These are phyloP conservation scores for Eupithecia abbreviata DNA, from an alignment of 2,888 invertebrate species.

Conservation along the genomic window DNA sequence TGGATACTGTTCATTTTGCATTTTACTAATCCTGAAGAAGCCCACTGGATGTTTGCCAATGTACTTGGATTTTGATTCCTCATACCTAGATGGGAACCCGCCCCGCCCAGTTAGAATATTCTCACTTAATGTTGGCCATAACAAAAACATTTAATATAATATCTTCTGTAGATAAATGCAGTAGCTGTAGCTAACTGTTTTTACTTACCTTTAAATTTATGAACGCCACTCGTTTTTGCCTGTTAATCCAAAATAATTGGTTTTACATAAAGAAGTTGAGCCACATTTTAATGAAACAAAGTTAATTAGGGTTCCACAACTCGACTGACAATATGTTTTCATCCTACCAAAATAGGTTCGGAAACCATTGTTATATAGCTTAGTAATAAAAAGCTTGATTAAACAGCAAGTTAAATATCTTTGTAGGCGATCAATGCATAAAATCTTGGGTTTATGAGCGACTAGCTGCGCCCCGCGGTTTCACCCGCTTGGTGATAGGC, in stretches of 20 bases:
- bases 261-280: conserved; percentile 31
- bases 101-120: not conserved
- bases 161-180: not conserved
- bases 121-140: too few relatives aligned
- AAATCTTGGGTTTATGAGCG: too few relatives aligned
- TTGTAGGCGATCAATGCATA: not conserved
- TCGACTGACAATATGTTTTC: conserved; percentile 38
- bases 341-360: not conserved
- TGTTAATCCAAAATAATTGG: conserved; percentile 51
- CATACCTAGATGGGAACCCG: too few relatives aligned
- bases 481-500: too few relatives aligned
- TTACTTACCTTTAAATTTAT: conserved; percentile 2
- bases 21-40: not conserved
- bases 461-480: too few relatives aligned
- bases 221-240: conserved; percentile 33
- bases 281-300: conserved; percentile 30
- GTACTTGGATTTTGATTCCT: too few relatives aligned
- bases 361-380: conserved; percentile 14
- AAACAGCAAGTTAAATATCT: conserved; percentile 9
- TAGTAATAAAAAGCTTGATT: conserved; percentile 24
- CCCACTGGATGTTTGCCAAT: too few relatives aligned
- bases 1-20: not conserved
- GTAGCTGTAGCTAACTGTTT: not conserved
- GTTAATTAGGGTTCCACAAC: conserved; percentile 39
- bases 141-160: too few relatives aligned